These are phyloP conservation scores for Diorhabda elongata DNA, from an alignment of 1,140 invertebrate genomes.

Conservation along the genomic window DNA sequence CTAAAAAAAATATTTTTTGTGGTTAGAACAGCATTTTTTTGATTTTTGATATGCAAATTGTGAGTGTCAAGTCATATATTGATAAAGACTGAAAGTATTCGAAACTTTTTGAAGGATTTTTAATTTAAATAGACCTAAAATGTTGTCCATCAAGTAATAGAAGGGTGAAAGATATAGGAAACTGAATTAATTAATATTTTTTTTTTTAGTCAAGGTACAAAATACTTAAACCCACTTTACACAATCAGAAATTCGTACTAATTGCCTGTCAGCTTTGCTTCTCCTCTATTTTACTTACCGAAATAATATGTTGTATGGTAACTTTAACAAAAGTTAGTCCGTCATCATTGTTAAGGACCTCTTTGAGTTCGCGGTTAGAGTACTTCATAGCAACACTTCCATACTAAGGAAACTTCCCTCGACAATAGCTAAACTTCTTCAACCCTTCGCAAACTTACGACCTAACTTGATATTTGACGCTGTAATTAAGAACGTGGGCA, in stretches of 20 bases:
- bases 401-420: background rate
- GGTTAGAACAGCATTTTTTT: too few relatives aligned
- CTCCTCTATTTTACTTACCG: background rate
- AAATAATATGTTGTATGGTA: conserved; percentile 3
- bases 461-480: conserved; percentile 1
- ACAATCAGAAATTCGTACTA: background rate
- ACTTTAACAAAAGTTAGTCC: background rate
- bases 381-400: background rate
- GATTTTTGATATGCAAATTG: too few relatives aligned
- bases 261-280: background rate
- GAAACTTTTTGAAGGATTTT: too few relatives aligned
- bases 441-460: background rate
- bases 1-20: too few relatives aligned
- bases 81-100: too few relatives aligned
- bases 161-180: too few relatives aligned
- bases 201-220: too few relatives aligned
- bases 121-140: too few relatives aligned
- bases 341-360: conserved; percentile 2
- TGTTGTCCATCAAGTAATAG: too few relatives aligned
- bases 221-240: too few relatives aligned
- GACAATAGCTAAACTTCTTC: background rate
- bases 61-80: too few relatives aligned
- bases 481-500: background rate
- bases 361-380: conserved; percentile 1
- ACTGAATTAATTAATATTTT: too few relatives aligned